Percentiles rank a stretch among this genome's conserved stretches.
phyloP scores from a whole-genome alignment of 2,113 vertebrate species.

The Ciconia stormi region DNA sequence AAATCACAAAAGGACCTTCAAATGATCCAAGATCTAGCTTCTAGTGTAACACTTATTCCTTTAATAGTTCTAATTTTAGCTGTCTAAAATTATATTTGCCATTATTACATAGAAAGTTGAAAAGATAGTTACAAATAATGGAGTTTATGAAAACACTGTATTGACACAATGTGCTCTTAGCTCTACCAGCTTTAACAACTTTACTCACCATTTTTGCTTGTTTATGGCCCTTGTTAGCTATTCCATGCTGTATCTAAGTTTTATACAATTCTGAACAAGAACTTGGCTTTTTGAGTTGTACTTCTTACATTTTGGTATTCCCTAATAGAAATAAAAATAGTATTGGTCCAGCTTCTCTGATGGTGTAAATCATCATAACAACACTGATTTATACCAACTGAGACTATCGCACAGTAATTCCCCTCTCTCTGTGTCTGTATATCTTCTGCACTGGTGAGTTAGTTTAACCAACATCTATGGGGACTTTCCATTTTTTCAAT shows the following conservation, averaged over 20 bases:
- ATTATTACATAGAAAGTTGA: neutral
- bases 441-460: neutral
- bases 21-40: neutral
- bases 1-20: neutral
- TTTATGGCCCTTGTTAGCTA: neutral
- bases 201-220: neutral
- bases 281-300: neutral
- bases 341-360: neutral
- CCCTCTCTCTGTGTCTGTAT: neutral
- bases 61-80: neutral
- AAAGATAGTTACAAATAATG: neutral
- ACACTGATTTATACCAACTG: neutral
- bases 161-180: neutral
- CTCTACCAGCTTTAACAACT: neutral
- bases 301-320: neutral
- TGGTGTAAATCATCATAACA: neutral
- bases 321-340: neutral
- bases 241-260: neutral
- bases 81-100: neutral
- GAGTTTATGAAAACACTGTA: neutral
- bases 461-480: neutral
- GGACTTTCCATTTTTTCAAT: conserved; percentile 34
- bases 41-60: neutral
- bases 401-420: neutral
- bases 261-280: neutral